phyloP scores from a whole-genome alignment of 2,888 invertebrate genomes.

The Brachyopa scutellaris region DNA sequence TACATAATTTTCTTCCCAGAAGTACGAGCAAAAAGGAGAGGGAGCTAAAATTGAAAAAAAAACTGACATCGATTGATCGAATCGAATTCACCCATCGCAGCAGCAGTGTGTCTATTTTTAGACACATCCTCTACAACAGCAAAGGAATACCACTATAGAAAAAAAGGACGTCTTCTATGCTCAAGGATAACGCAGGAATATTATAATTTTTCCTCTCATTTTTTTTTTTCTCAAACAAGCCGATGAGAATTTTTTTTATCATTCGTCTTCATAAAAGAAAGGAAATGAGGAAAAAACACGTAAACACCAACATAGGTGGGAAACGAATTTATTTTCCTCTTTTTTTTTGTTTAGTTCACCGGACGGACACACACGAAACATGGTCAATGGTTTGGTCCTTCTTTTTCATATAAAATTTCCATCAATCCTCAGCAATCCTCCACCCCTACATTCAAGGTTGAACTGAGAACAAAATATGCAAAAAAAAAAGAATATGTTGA shows the following conservation, averaged over 20 bases:
- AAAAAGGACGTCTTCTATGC: neutral
- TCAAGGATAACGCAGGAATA: slow-evolving; percentile 18
- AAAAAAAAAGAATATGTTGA: slow-evolving; percentile 5
- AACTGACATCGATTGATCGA: slow-evolving; percentile 56
- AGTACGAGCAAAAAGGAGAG: neutral
- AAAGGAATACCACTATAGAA: neutral
- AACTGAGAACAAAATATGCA: neutral
- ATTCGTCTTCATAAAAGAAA: slow-evolving; percentile 2
- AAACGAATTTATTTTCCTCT: neutral
- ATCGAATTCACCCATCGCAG: slow-evolving; percentile 40
- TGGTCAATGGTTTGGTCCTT: slow-evolving; percentile 24
- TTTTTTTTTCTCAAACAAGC: neutral
- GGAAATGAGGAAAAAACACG: neutral
- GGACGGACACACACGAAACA: slow-evolving; percentile 25
- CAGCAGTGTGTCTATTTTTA: slow-evolving; percentile 48
- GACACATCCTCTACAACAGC: slow-evolving; percentile 23
- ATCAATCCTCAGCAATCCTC: too few relatives aligned
- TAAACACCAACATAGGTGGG: slow-evolving; percentile 20
- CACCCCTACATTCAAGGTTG: slow-evolving; percentile 5
- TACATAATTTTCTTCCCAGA: slow-evolving; percentile 52
- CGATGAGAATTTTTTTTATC: slow-evolving; percentile 23
- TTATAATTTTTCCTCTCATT: neutral
- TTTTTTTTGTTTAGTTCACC: slow-evolving; percentile 23
- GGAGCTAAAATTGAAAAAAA: neutral
- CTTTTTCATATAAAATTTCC: slow-evolving; percentile 5